Evolutionary conservation across 35 echinoderm and acorn worm species (phyloP).

Genomic region (Acanthaster planci): DNA sequence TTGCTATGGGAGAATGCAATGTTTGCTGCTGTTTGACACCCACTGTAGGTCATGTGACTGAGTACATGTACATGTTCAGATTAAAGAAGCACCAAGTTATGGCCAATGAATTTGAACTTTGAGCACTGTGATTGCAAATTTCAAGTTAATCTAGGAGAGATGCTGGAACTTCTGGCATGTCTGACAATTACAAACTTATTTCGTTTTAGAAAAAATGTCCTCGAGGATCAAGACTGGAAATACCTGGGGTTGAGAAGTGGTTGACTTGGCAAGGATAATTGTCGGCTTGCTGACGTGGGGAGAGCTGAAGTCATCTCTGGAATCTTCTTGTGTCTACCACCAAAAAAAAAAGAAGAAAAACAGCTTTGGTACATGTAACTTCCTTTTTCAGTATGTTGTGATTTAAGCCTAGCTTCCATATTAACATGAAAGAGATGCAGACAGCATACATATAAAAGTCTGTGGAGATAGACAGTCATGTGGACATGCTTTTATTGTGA

Average conservation of each 20-base stretch:
- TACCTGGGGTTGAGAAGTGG: conserved; percentile 9
- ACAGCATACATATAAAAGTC: background rate
- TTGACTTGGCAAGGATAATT: conserved; percentile 12
- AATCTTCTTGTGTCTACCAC: background rate
- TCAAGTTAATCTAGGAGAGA: too few relatives aligned
- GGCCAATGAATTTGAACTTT: too few relatives aligned
- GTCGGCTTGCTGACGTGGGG: conserved; percentile 5
- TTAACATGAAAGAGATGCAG: background rate
- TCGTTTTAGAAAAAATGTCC: too few relatives aligned
- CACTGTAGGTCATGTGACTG: too few relatives aligned
- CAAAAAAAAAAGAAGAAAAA: background rate
- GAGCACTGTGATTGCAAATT: too few relatives aligned
- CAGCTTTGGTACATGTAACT: background rate
- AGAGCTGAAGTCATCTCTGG: background rate
- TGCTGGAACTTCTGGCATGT: too few relatives aligned
- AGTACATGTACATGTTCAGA: too few relatives aligned
- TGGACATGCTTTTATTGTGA: background rate
- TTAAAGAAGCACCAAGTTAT: too few relatives aligned
- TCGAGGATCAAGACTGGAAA: too few relatives aligned
- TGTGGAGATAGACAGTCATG: background rate
- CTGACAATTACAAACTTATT: too few relatives aligned
- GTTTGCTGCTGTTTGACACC: too few relatives aligned
- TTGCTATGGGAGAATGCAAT: too few relatives aligned
- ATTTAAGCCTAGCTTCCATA: background rate
- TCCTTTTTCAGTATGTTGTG: background rate